phyloP scores from a whole-genome alignment of 2,888 invertebrate genomes.

The Polyommatus icarus region DNA sequence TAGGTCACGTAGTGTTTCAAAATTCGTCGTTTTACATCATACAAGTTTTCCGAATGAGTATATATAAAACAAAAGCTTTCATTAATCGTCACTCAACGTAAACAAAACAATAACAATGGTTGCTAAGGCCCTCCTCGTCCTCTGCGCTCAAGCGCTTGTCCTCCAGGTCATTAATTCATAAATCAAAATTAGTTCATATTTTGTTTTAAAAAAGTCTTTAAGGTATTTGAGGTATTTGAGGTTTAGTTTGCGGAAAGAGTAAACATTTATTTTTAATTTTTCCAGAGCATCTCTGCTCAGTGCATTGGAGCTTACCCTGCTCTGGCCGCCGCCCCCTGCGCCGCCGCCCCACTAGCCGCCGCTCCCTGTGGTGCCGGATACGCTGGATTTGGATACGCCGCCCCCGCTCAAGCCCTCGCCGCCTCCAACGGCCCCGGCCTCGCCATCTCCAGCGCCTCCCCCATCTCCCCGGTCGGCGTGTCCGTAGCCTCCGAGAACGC shows the following conservation, averaged over 20 bases:
- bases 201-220: no score
- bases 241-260: neutral
- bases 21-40: neutral
- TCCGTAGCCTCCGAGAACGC: slow-evolving; percentile 28
- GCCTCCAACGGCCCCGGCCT: slow-evolving; percentile 37
- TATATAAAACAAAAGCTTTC: neutral
- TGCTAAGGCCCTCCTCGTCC: slow-evolving; percentile 46
- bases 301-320: slow-evolving; percentile 34
- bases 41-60: neutral
- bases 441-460: slow-evolving; percentile 30
- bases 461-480: slow-evolving; percentile 30
- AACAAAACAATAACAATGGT: slow-evolving; percentile 43
- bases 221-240: no score
- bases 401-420: slow-evolving; percentile 31
- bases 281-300: slow-evolving; percentile 40
- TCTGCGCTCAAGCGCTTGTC: slow-evolving; percentile 50
- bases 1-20: slow-evolving; percentile 3
- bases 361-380: slow-evolving; percentile 25
- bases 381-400: neutral
- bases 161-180: slow-evolving; percentile 31
- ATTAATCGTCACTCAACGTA: neutral
- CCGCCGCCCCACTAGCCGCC: neutral
- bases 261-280: slow-evolving; percentile 24
- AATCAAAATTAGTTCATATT: neutral
- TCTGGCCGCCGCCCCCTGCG: slow-evolving; percentile 30